These are phyloP conservation scores for Hippasteria phrygiana DNA, from an alignment of 53 echinoderm and acorn worm genomes.

Conservation along the genomic window DNA sequence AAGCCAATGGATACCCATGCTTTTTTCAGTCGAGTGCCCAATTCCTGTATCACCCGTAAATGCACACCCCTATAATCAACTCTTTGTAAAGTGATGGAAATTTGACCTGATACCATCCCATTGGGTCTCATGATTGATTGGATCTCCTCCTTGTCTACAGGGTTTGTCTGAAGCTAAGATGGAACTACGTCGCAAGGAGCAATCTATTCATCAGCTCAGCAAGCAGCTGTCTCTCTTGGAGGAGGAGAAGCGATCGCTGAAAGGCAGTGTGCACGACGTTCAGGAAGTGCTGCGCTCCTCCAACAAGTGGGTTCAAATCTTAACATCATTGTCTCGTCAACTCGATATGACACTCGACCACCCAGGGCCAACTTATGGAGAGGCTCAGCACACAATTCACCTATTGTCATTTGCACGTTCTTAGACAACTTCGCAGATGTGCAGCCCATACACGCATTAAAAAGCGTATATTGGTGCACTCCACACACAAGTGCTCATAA, in stretches of 20 bases:
- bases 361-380: no score
- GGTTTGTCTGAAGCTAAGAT: constrained; percentile 90
- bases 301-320: constrained; percentile 68
- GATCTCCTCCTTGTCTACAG: constrained; percentile 33
- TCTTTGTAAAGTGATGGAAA: background rate
- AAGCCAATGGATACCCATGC: no score
- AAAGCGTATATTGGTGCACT: no score
- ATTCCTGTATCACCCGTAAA: no score
- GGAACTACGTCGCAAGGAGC: constrained; percentile 90
- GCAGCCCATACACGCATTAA: no score
- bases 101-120: background rate
- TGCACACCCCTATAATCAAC: no score
- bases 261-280: constrained; percentile 71
- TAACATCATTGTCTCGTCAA: background rate
- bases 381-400: no score
- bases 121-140: background rate
- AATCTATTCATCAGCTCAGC: constrained; percentile 80
- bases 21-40: no score
- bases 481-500: no score
- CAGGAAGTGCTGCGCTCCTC: constrained; percentile 71
- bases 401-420: no score
- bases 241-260: constrained; percentile 77
- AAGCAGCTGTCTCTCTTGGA: constrained; percentile 80
- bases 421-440: no score
- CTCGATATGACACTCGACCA: no score